Percentiles rank a stretch among this genome's conserved stretches.
phyloP scores from a whole-genome alignment of 2,797 vertebrate species.

The Orientallactaga sibirica region DNA sequence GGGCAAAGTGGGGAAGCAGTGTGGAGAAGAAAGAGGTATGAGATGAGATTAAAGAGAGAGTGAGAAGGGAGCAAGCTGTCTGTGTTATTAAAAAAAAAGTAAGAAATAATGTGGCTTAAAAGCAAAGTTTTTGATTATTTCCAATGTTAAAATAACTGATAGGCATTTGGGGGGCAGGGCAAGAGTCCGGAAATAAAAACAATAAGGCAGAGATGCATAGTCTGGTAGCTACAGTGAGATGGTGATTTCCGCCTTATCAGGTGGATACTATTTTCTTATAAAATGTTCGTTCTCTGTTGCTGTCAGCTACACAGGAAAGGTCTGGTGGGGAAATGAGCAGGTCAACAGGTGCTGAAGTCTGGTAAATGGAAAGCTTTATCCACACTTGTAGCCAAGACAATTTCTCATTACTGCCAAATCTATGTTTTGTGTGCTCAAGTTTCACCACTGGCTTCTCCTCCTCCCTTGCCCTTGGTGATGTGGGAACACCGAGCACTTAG shows the following conservation, averaged over 20 bases:
- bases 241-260: too few relatives aligned
- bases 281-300: not conserved
- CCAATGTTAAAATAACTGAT: not conserved
- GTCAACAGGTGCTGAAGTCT: not conserved
- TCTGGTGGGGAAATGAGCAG: not conserved
- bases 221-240: too few relatives aligned
- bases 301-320: not conserved
- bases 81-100: too few relatives aligned
- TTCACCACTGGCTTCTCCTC: not conserved
- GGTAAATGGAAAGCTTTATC: too few relatives aligned
- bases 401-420: too few relatives aligned
- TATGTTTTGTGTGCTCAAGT: too few relatives aligned
- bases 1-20: not conserved
- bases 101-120: too few relatives aligned
- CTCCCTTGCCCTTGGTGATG: too few relatives aligned
- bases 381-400: too few relatives aligned
- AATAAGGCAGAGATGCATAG: too few relatives aligned
- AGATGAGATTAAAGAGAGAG: not conserved
- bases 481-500: too few relatives aligned
- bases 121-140: not conserved
- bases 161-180: not conserved
- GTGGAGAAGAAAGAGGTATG: rapidly evolving
- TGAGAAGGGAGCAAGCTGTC: not conserved
- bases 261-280: not conserved
- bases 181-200: not conserved